Base-by-base conservation (phyloP, 2,797 vertebrate species). In the Steatocranus sp. region DNA sequence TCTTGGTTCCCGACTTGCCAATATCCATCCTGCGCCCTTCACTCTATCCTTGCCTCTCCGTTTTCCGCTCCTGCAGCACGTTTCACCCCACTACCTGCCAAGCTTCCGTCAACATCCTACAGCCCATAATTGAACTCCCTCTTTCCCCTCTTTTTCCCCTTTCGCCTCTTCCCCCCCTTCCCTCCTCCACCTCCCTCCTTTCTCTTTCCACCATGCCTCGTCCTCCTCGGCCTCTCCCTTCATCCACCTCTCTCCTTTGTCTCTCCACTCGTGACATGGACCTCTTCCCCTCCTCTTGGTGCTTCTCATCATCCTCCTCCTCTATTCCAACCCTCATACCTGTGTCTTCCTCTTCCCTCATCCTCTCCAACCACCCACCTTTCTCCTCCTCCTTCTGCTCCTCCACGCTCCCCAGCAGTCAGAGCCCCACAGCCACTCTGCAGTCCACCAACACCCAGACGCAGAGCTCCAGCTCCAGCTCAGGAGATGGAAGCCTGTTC, bases 401-500 rank as follows among this genome's bases (percentile, higher is more conserved):
- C 66, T 58, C 73, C 46, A 3, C 79, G 82, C 74, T 76, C 43
- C 79, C 85, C 86, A 82, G 4, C 92, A 99, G 97, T 82, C 98
- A 99, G 95, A 99, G 98, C 86, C 98, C 98, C 30, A 98, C 98
- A 0, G 96, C 97, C 91, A 99, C 98, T 0, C 97, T 99, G 30
- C 98, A 99, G 95, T 99, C 98, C 6, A 98, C 97, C 92, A 98
- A 97, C 93, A 99, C 98, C 1, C 98, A 98, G 95, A 99, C 98
- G 0, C 98, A 99, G 96, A 99, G 98, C 91, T 99, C 98, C 96
- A 99, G 98, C 95, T 99, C 98, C 68, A 99, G 98, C 94, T 99
- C 98, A 0, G 96, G 96, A 0, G 98, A 98, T 0, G 98, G 98
- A 43, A 96, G 96, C 83, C 96, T 99, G 46, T 99, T 99, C 92